phyloP scores from a whole-genome alignment of 2,113 vertebrate species.

The Brienomyrus longianalis region DNA sequence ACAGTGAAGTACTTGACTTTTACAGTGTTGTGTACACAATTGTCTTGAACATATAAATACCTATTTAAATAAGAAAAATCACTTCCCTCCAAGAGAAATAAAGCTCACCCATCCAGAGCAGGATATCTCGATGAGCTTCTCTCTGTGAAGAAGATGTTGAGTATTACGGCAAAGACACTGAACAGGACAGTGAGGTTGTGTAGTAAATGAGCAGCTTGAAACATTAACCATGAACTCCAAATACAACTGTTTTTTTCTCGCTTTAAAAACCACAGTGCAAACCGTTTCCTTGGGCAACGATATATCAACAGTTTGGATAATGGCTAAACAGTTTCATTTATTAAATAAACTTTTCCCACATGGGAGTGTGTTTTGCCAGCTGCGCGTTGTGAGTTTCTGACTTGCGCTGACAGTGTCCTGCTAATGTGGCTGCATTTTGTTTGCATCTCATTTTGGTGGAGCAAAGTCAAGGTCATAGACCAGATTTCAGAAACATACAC shows the following conservation, averaged over 20 bases:
- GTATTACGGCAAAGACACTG: constrained; percentile 27
- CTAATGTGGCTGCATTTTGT: neutral
- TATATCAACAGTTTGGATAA: constrained; percentile 51
- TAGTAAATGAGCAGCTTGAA: constrained; percentile 37
- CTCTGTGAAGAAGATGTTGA: neutral
- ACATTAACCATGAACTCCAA: constrained; percentile 28
- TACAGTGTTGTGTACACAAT: neutral
- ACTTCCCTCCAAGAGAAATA: constrained; percentile 3
- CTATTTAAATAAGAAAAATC: neutral
- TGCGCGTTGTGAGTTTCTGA: constrained; percentile 13
- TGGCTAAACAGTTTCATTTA: constrained; percentile 42
- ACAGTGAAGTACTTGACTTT: neutral
- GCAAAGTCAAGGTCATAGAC: neutral
- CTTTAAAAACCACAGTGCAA: constrained; percentile 32
- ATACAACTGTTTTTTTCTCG: constrained; percentile 39
- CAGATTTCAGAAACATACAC: neutral
- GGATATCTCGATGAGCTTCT: neutral
- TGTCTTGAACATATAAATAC: constrained; percentile 3
- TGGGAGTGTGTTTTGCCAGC: constrained; percentile 23
- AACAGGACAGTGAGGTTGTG: constrained; percentile 33
- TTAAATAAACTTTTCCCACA: constrained; percentile 46
- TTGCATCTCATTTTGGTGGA: neutral
- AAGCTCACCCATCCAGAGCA: neutral
- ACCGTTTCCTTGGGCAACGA: constrained; percentile 29
- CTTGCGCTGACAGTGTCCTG: neutral